Evolutionary conservation across 1,140 invertebrate species (phyloP).

Genomic region (Marisa cornuarietis): DNA sequence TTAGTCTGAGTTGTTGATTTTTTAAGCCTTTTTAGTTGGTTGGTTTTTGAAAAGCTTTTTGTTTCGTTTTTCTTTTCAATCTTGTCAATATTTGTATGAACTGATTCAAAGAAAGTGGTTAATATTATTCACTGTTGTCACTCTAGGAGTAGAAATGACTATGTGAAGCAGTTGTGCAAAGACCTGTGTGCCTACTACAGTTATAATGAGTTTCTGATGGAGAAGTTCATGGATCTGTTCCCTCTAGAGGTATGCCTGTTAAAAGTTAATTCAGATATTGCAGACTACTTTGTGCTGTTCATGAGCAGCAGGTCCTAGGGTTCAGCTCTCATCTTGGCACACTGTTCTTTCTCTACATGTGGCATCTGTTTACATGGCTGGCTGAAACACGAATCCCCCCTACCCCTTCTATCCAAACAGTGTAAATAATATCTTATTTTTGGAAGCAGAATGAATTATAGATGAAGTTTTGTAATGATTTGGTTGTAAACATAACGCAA

Average conservation of each 20-base stretch:
- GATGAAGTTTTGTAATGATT: background rate
- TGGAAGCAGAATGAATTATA: background rate
- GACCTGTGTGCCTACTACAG: constrained; percentile 94
- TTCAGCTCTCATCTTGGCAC: too few relatives aligned
- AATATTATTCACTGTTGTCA: constrained; percentile 9
- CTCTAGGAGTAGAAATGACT: constrained; percentile 80
- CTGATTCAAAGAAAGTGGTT: background rate
- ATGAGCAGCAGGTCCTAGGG: too few relatives aligned
- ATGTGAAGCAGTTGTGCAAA: constrained; percentile 79
- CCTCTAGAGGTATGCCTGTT: constrained; percentile 73
- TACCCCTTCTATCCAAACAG: too few relatives aligned
- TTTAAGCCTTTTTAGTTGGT: too few relatives aligned
- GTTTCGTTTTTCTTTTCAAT: too few relatives aligned
- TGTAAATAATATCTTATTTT: background rate
- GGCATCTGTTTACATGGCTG: background rate
- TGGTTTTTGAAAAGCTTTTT: too few relatives aligned
- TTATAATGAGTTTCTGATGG: constrained; percentile 97
- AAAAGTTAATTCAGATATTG: too few relatives aligned
- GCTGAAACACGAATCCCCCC: background rate
- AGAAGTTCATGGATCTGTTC: constrained; percentile 93
- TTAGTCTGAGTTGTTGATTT: background rate
- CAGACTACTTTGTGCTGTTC: too few relatives aligned
- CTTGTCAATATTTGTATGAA: too few relatives aligned
- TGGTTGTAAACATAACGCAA: too few relatives aligned
- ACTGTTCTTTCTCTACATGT: too few relatives aligned